Conservation (phyloP, 23 tunicate genomes). For the Oikopleura albicans region DNA sequence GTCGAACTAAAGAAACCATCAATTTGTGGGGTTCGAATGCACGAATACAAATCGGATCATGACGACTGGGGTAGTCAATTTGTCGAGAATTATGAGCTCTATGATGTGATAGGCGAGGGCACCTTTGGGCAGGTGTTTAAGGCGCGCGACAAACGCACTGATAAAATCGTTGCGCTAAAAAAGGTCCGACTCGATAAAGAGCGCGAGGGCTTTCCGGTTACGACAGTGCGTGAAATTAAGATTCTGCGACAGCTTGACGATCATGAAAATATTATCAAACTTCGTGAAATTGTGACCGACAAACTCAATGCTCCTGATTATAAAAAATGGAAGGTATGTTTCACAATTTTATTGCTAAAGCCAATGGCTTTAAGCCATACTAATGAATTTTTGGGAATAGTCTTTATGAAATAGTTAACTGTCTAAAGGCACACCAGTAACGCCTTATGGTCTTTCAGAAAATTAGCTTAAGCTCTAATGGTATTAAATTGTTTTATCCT, state of each 20-base stretch:
- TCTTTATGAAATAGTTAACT: too few relatives aligned
- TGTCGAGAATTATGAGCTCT: not conserved
- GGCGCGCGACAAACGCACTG: slow-evolving; percentile 25
- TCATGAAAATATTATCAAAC: slow-evolving; percentile 64
- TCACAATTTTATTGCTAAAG: not conserved
- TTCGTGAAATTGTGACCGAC: slow-evolving; percentile 44
- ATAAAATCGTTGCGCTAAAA: slow-evolving; percentile 43
- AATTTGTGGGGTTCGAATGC: not conserved
- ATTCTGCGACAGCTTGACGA: slow-evolving; percentile 56
- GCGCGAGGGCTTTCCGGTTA: slow-evolving; percentile 86
- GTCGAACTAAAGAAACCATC: not conserved
- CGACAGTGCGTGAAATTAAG: slow-evolving; percentile 81
- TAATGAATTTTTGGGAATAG: too few relatives aligned
- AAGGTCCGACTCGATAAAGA: slow-evolving; percentile 87
- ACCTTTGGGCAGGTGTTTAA: slow-evolving; percentile 72
- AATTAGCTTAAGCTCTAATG: too few relatives aligned
- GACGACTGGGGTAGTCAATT: slow-evolving; percentile 7
- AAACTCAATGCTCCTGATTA: slow-evolving; percentile 7
- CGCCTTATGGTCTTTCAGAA: too few relatives aligned
- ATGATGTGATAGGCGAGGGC: slow-evolving; percentile 57
- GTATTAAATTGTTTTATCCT: too few relatives aligned
- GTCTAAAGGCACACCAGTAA: too few relatives aligned
- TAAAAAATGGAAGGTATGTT: slow-evolving; percentile 13
- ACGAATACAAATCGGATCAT: not conserved
- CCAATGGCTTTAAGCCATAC: too few relatives aligned